Base-by-base conservation (phyloP, 2,888 invertebrate genomes). In the Caenorhabditis wallacei region DNA sequence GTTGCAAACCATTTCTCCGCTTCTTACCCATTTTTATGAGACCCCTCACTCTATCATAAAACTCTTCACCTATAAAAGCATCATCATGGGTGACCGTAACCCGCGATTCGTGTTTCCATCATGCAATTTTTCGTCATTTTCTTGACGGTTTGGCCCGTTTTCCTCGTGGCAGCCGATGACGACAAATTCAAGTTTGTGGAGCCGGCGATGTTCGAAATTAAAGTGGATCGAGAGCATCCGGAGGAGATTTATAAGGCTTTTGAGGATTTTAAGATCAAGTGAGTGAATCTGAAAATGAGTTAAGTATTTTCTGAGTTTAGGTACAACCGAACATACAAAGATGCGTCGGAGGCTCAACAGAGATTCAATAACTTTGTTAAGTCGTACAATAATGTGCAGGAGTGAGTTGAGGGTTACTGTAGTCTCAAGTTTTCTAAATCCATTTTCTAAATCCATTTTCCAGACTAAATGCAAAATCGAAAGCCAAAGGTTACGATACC, bases 171-270 rank as follows among this genome's bases (percentile, higher is more conserved):
- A 0, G 20, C 18, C 5, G 40, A 40, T 30, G 30, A 30, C 30
- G 30, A 30, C 8, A 30, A 30, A 30, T 30, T 30, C 16, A 57
- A 57, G 5, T 16, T 64, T 16, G 37, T 26, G 37, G 37, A 53
- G 1, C 66, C 68, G 20, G 46, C 35, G 18, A 68, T 76, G 30
- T 76, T 76, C 53, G 75, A 76, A 4, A 68, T 76, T 22, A 48
- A 59, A 13, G 35, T 68, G 16, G 59, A 76, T 68, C 30, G 75
- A n/a, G 59, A 76, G n/a, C 68, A 76, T 68, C 75, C 75, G 20
- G 75, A 76, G 26, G 46, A 57, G 51, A 24, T 76, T 26, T 76
- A 68, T 56, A 76, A 76, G 68, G 75, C 75, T 16, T 76, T 76
- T 26, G 59, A 68, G 37, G 68, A 66, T 0, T 76, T 72, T 22